Evolutionary conservation across 2,113 vertebrate species (phyloP).

Genomic region (Elgaria multicarinata): DNA sequence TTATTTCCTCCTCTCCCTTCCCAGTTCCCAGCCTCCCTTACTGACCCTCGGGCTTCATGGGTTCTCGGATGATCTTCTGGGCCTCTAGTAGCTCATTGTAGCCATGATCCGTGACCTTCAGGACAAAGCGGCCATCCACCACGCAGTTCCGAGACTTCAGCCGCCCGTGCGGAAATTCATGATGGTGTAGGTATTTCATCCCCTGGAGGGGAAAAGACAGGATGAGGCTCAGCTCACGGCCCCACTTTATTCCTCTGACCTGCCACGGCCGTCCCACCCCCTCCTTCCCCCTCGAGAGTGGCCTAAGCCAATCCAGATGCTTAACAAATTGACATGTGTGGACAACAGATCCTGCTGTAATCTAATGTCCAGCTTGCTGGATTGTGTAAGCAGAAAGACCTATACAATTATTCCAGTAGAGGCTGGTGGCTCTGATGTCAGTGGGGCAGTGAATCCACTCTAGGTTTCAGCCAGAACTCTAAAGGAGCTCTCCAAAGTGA

Average conservation of each 20-base stretch:
- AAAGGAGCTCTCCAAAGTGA: too few species aligned
- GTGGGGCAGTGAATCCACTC: too few species aligned
- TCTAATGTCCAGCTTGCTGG: neutral
- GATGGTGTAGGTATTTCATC: constrained; percentile 90
- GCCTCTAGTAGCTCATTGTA: constrained; percentile 82
- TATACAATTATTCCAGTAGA: neutral
- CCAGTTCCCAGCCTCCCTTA: too few species aligned
- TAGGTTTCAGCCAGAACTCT: too few species aligned
- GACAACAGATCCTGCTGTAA: neutral
- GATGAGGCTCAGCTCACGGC: too few species aligned
- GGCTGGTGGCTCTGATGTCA: too few species aligned
- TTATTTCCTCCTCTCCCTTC: neutral
- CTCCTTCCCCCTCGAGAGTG: neutral
- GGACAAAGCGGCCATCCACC: constrained; percentile 92
- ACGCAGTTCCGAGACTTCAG: constrained; percentile 95
- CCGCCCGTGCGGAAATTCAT: constrained; percentile 84
- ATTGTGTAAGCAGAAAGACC: neutral
- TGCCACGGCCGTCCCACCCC: neutral
- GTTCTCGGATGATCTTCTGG: constrained; percentile 68
- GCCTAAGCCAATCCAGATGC: neutral
- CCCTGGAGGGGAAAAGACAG: constrained; percentile 73
- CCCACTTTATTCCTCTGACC: neutral
- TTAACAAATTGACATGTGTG: too few species aligned
- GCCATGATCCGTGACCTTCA: constrained; percentile 93
- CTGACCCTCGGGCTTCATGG: constrained; percentile 79